Evolutionary conservation across 2,888 invertebrate genomes (phyloP), one percentile per base, ranked within the genome.

Genomic region (Empis livida): DNA sequence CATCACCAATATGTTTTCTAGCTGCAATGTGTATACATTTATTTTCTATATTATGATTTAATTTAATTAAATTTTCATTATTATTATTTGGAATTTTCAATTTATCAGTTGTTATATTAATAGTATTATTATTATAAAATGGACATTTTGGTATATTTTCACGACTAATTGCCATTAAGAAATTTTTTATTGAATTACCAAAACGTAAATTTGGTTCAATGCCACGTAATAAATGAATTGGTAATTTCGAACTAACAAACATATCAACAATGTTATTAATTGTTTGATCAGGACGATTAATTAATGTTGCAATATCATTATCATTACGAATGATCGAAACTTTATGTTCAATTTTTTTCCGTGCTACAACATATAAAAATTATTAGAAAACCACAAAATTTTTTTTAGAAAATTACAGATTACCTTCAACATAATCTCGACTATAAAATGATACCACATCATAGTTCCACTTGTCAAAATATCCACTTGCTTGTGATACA

Each of bases 391-490:
- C n/a, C n/a, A n/a, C n/a, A n/a, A n/a, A n/a, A n/a, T n/a, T n/a
- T n/a, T n/a, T n/a, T n/a, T n/a, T n/a, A n/a, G n/a, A n/a, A n/a
- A n/a, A n/a, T n/a, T n/a, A n/a, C n/a, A n/a, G n/a, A 11, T 17
- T 67, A 84, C 84, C 80, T 57, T 71, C 69, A 13, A 79, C 75
- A 65, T 85, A 90, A 72, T 96, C 96, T 47, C 77, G 77, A 51
- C 82, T 79, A 67, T 93, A 92, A 67, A 94, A 87, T 30, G 89
- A 78, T 44, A 86, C 73, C 57, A 82, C 83, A 53, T 79, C 78
- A 55, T 75, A 83, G 57, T 84, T 79, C 59, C 80, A 76, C 46
- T 73, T 68, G 67, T 90, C 87, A 65, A 88, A 93, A 65, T 84
- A 83, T 1, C 92, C 92, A 30, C 78, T 73, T 61, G 78, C 77